Percentiles rank a stretch among this genome's conserved stretches.
Evolutionary conservation across 2,797 vertebrate species (phyloP).

Genomic region (Mus minutoides): DNA sequence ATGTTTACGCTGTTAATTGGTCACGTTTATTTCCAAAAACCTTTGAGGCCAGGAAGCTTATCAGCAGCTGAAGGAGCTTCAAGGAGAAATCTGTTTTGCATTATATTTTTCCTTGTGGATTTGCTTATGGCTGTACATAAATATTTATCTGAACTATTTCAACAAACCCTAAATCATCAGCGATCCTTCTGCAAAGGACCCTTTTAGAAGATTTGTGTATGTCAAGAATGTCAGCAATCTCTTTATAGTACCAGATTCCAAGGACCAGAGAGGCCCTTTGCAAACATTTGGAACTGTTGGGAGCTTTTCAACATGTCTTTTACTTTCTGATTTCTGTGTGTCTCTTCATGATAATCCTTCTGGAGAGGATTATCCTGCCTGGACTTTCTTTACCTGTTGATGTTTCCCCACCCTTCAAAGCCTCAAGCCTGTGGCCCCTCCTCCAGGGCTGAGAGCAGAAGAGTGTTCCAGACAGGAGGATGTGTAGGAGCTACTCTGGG

Average conservation of each 20-base stretch:
- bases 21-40: constrained; percentile 74
- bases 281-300: constrained; percentile 63
- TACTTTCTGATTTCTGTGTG: constrained; percentile 40
- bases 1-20: constrained; percentile 67
- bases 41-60: constrained; percentile 74
- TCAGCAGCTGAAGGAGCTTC: constrained; percentile 72
- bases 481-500: accelerated
- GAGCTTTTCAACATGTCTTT: constrained; percentile 73
- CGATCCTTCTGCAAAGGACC: constrained; percentile 66
- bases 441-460: neutral
- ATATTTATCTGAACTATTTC: constrained; percentile 80
- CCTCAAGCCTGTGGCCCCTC: neutral
- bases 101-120: constrained; percentile 78
- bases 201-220: constrained; percentile 71
- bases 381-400: constrained; percentile 42
- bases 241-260: constrained; percentile 66
- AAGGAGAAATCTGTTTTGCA: constrained; percentile 75
- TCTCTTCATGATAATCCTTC: constrained; percentile 41
- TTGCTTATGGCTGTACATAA: constrained; percentile 77
- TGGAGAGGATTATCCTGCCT: neutral
- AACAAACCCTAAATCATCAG: constrained; percentile 75
- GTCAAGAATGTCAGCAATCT: constrained; percentile 73
- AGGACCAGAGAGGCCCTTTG: constrained; percentile 43
- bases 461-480: neutral
- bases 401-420: neutral